These are phyloP conservation scores for Asobara japonica DNA, from an alignment of 1,140 invertebrate species.

Conservation along the genomic window DNA sequence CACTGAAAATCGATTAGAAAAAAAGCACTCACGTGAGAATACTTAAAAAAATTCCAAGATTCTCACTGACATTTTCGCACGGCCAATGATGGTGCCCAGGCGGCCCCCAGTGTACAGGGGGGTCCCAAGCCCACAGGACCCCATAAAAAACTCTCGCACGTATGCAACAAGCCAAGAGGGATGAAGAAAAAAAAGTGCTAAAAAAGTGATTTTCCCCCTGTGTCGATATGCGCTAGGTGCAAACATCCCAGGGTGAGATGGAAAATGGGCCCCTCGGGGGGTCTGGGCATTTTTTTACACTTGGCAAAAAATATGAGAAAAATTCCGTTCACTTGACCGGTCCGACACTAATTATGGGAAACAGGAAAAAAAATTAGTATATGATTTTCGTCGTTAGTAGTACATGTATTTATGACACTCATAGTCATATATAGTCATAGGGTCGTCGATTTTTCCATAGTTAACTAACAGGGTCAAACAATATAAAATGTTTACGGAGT, in stretches of 20 bases:
- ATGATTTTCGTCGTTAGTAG: too few species aligned
- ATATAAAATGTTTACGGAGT: too few species aligned
- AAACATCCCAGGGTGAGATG: constrained; percentile 16
- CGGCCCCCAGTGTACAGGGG: constrained; percentile 27
- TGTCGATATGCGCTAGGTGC: constrained; percentile 51
- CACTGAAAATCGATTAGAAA: background rate
- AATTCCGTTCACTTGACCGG: too few species aligned
- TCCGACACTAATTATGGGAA: too few species aligned
- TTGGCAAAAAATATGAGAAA: too few species aligned
- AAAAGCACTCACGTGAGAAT: constrained; percentile 7
- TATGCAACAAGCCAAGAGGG: constrained; percentile 31
- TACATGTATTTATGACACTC: too few species aligned
- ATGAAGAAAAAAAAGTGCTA: constrained; percentile 26
- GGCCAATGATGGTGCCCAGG: constrained; percentile 35
- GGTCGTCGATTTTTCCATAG: too few species aligned
- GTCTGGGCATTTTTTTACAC: background rate
- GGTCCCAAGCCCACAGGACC: background rate
- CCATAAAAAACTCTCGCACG: constrained; percentile 13
- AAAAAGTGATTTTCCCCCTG: constrained; percentile 33
- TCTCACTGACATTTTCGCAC: constrained; percentile 64
- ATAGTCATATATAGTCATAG: too few species aligned
- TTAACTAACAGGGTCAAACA: too few species aligned
- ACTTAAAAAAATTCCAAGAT: constrained; percentile 25
- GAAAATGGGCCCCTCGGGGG: constrained; percentile 33
- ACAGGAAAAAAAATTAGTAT: too few species aligned